Percentiles rank a stretch among this genome's conserved stretches.
Conservation (phyloP, 1,140 invertebrate species). For the Cheumatopsyche charites region DNA sequence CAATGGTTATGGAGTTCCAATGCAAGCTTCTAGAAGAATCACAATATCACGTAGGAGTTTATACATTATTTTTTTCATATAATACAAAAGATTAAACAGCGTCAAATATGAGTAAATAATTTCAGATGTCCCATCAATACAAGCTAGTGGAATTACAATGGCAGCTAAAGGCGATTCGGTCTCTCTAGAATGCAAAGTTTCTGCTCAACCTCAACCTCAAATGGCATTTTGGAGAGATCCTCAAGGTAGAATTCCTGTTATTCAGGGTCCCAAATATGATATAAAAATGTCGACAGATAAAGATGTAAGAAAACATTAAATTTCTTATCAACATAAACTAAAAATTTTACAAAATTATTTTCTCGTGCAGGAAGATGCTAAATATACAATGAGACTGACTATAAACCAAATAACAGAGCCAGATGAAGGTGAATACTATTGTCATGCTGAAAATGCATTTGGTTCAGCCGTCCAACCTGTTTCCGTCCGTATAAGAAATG, state of each 20-base stretch:
- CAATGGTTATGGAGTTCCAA: conserved; percentile 82
- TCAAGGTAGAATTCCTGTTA: conserved; percentile 71
- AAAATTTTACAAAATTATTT: not conserved
- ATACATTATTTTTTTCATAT: not conserved
- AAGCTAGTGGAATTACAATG: conserved; percentile 76
- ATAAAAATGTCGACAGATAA: conserved; percentile 63
- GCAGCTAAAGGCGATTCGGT: conserved; percentile 74
- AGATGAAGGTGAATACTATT: conserved; percentile 80
- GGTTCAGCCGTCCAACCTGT: conserved; percentile 73
- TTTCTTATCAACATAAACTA: not conserved
- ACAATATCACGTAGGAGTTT: conserved; percentile 82
- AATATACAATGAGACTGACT: conserved; percentile 73
- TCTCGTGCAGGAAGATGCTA: conserved; percentile 58
- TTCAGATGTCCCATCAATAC: conserved; percentile 73
- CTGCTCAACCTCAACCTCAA: conserved; percentile 77
- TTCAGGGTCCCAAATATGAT: conserved; percentile 74
- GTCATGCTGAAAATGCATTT: conserved; percentile 81
- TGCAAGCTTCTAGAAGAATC: conserved; percentile 77
- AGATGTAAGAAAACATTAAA: conserved; percentile 56
- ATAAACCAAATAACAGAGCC: conserved; percentile 72
- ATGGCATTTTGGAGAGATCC: conserved; percentile 80
- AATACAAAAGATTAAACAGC: not conserved
- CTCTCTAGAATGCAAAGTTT: conserved; percentile 76
- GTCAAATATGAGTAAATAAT: conserved; percentile 23
- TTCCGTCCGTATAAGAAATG: conserved; percentile 67